Percentiles rank a stretch among this genome's conserved stretches.
Conservation (phyloP, 2,113 vertebrate species). For the Daubentonia madagascariensis region DNA sequence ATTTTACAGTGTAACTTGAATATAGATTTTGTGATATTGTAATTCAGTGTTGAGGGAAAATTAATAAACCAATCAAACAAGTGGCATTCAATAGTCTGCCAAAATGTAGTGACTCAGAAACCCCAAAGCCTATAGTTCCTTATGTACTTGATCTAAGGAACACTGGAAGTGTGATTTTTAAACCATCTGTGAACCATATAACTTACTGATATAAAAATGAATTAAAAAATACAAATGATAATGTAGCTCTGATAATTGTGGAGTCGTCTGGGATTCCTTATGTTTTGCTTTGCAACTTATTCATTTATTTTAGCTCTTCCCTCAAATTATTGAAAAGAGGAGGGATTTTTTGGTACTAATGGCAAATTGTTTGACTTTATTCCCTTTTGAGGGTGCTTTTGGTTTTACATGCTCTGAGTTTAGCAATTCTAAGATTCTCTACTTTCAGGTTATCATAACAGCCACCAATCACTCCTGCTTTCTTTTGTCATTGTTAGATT, state of each 20-base stretch:
- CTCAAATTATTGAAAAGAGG: slow-evolving; percentile 14
- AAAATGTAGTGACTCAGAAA: slow-evolving; percentile 57
- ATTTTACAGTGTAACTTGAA: slow-evolving; percentile 4
- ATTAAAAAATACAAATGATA: slow-evolving; percentile 63
- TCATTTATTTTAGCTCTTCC: not conserved
- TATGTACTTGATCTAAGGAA: slow-evolving; percentile 60
- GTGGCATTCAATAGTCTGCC: slow-evolving; percentile 37
- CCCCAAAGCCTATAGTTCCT: slow-evolving; percentile 50
- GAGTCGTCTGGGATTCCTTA: slow-evolving; percentile 46
- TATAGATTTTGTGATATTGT: slow-evolving; percentile 5
- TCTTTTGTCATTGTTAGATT: not conserved
- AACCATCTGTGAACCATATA: slow-evolving; percentile 54
- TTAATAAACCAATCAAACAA: slow-evolving; percentile 48
- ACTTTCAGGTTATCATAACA: not conserved
- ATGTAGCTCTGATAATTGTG: slow-evolving; percentile 21
- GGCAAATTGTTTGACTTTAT: not conserved
- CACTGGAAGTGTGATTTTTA: slow-evolving; percentile 43
- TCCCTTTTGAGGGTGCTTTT: not conserved
- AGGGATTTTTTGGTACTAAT: not conserved
- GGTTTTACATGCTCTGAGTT: not conserved
- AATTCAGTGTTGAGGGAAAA: slow-evolving; percentile 33
- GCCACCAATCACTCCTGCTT: not conserved
- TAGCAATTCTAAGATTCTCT: not conserved
- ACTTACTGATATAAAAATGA: slow-evolving; percentile 56
- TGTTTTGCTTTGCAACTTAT: slow-evolving; percentile 27